A percentile compares a stretch with the other conserved stretches of the same genome.
Conservation (phyloP, 2,888 invertebrate genomes). For the Malthinus flaveolus region DNA sequence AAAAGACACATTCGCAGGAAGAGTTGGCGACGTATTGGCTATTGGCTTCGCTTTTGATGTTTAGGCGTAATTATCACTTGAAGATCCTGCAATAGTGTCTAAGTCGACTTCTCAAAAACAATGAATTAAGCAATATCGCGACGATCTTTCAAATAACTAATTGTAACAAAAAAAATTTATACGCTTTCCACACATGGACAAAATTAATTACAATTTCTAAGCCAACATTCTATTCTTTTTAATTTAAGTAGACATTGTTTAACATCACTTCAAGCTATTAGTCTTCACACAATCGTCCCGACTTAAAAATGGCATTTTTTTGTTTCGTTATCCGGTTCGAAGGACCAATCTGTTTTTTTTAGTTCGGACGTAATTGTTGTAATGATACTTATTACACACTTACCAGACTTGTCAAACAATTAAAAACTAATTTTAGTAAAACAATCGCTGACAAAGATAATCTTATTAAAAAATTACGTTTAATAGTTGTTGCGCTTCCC, state of each 20-base stretch:
- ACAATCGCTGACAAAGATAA: background rate
- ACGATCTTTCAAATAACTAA: too few species aligned
- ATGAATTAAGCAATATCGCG: too few species aligned
- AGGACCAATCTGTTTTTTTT: background rate
- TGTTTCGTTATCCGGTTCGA: background rate
- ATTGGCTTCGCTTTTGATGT: too few species aligned
- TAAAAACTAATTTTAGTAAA: slow-evolving; percentile 1
- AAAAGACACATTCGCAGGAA: too few species aligned
- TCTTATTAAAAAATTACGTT: background rate
- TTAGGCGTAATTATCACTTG: too few species aligned
- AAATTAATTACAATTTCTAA: slow-evolving; percentile 4
- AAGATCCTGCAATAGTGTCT: too few species aligned
- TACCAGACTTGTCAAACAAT: background rate
- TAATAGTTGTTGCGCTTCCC: background rate
- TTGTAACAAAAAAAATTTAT: slow-evolving; percentile 1
- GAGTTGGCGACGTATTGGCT: too few species aligned
- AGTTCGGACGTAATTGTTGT: too few species aligned
- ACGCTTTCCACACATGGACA: slow-evolving; percentile 3
- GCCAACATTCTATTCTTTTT: slow-evolving; percentile 1
- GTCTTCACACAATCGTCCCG: background rate
- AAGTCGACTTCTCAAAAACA: too few species aligned
- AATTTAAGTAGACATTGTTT: slow-evolving; percentile 4
- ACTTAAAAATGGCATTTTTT: background rate
- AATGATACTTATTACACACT: too few species aligned
- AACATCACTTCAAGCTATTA: background rate